Conservation (phyloP, 1,140 invertebrate species). For the Paraescarpia echinospica region DNA sequence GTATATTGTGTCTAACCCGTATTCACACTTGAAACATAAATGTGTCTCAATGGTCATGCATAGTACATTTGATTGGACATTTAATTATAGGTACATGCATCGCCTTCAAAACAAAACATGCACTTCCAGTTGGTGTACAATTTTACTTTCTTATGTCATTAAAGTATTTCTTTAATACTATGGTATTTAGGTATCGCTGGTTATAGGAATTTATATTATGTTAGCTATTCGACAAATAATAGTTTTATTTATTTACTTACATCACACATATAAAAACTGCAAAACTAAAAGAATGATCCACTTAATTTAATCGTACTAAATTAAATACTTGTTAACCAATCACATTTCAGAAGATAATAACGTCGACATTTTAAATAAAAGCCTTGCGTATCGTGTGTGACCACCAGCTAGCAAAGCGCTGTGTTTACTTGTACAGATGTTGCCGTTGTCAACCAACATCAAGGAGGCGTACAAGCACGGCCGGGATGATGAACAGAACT, state of each 20-base stretch:
- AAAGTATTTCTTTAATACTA: no score
- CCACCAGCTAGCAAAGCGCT: neutral
- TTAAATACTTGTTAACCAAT: no score
- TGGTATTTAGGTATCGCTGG: neutral
- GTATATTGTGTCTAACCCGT: neutral
- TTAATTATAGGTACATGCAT: neutral
- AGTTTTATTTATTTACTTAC: no score
- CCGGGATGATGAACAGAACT: constrained; percentile 95
- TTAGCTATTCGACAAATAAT: no score
- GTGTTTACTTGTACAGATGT: constrained; percentile 66
- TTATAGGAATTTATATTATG: constrained; percentile 16
- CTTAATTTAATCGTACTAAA: no score
- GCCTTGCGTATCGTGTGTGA: no score
- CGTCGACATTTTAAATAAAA: no score
- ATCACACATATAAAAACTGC: no score
- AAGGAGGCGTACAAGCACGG: constrained; percentile 89
- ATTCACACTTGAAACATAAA: neutral
- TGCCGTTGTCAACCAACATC: constrained; percentile 88
- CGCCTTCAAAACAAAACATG: neutral
- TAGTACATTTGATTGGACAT: neutral
- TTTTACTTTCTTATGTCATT: no score
- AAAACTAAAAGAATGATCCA: no score
- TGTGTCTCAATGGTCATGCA: neutral
- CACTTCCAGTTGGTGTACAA: neutral
- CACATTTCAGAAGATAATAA: no score